phyloP scores from a whole-genome alignment of 2,888 invertebrate genomes.

The Macropis europaea region DNA sequence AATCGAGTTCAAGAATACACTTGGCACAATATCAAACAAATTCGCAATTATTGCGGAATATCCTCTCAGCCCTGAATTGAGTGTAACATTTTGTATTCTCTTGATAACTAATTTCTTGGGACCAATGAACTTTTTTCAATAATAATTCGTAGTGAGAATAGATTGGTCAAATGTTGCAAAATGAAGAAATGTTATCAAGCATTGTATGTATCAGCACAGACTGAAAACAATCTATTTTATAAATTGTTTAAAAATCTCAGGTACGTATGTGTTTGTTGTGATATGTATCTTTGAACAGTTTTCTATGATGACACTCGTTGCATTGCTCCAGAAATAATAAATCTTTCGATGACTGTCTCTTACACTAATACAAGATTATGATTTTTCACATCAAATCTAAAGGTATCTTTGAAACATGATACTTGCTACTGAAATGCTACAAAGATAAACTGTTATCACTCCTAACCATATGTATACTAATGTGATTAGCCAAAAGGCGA shows the following conservation, averaged over 20 bases:
- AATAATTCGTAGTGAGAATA: neutral
- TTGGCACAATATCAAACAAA: slow-evolving; percentile 62
- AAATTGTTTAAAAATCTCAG: slow-evolving; percentile 55
- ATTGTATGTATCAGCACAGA: slow-evolving; percentile 28
- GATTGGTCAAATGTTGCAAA: neutral
- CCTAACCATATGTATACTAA: slow-evolving; percentile 83
- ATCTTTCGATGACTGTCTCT: slow-evolving; percentile 13
- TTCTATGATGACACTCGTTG: slow-evolving; percentile 10
- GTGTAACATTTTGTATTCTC: slow-evolving; percentile 29
- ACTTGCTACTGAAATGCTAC: slow-evolving; percentile 82
- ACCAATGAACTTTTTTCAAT: neutral
- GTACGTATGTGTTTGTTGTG: slow-evolving; percentile 50
- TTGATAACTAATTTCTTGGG: slow-evolving; percentile 1
- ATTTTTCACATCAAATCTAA: slow-evolving; percentile 67
- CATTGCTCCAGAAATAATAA: slow-evolving; percentile 45
- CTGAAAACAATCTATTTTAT: slow-evolving; percentile 35
- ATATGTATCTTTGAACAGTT: slow-evolving; percentile 16
- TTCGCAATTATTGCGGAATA: slow-evolving; percentile 51
- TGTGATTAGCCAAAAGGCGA: slow-evolving; percentile 87
- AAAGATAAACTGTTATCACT: slow-evolving; percentile 81
- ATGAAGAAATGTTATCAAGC: neutral
- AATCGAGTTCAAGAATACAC: neutral
- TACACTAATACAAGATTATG: neutral
- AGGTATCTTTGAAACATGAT: slow-evolving; percentile 76
- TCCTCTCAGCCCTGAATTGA: slow-evolving; percentile 61